These are phyloP conservation scores for Ciona savignyi DNA, from an alignment of 23 tunicate species.

Conservation along the genomic window DNA sequence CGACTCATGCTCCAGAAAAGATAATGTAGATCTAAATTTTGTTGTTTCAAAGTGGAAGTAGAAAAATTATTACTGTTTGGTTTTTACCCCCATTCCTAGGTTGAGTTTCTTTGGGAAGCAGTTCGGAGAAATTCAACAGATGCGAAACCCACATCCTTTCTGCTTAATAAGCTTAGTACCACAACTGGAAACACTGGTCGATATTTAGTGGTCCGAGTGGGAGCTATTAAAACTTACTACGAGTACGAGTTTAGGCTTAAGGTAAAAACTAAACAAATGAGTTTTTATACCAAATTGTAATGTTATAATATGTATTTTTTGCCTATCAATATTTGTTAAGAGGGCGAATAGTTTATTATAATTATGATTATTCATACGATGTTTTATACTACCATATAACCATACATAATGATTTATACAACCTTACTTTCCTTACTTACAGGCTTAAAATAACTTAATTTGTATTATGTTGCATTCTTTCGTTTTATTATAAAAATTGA, in stretches of 20 bases:
- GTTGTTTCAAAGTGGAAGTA: background rate
- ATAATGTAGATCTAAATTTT: constrained; percentile 15
- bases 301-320: background rate
- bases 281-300: no score
- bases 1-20: constrained; percentile 24
- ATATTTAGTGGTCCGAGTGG: constrained; percentile 57
- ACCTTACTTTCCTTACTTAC: no score
- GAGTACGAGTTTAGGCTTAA: constrained; percentile 61
- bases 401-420: no score
- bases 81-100: constrained; percentile 8
- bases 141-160: constrained; percentile 6
- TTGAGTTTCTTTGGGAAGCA: constrained; percentile 46
- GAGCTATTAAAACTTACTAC: constrained; percentile 26
- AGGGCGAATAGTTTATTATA: background rate
- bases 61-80: background rate
- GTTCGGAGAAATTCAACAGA: constrained; percentile 18
- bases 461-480: no score
- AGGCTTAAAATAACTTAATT: no score
- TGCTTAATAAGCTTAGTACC: constrained; percentile 43
- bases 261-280: no score
- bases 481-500: no score
- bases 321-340: background rate
- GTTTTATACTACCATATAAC: background rate
- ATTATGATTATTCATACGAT: no score
- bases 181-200: constrained; percentile 60